Base-by-base conservation (phyloP, 2,113 vertebrate species). In the Hiodon alosoides region DNA sequence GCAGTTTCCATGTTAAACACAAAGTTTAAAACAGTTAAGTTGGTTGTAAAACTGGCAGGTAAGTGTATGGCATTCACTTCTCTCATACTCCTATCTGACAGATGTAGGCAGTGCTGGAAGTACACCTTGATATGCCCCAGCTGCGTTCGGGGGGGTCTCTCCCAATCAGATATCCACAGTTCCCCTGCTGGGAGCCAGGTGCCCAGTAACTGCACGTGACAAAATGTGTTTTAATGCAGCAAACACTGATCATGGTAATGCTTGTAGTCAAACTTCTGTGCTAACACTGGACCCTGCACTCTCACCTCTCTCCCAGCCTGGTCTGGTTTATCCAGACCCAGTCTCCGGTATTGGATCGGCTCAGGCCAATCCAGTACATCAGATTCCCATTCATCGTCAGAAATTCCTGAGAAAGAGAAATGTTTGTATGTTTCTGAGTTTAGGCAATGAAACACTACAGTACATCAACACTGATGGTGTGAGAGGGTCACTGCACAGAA, bases 321-420 rank as follows among this genome's bases (percentile, higher is more conserved):
- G 16, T 67, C 17, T 83, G 72, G 83, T 87, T 67, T 9, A 87
- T 73, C 91, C 91, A 92, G 53, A 51, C 80, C 89, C 90, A 91
- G 2, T 6, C 1, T 5, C 0, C 2, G 10, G 6, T 67, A 2
- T 1, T 54, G 0, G 69, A 67, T 77, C 62, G 16, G 31, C 8
- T 81, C 69, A 87, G 79, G 2, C 85, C 87, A 7, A 91, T 85
- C 88, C 87, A 89, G 76, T 86, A 91, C 0, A 53, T 5, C 74
- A 84, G 0, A 2, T 4, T 5, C 2, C 79, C 82, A 0, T 69
- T 11, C 0, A 0, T 0, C 50, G 75, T 79, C 77, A 91, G 85
- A 77, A 81, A 89, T 3, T 0, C 53, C 90, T 91, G 61, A 0
- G 78, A 74, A n/a, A 73, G 73, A 75, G n/a, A 82, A 8, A 7